phyloP scores from a whole-genome alignment of 53 echinoderm and acorn worm genomes.

The Apostichopus leukothele region DNA sequence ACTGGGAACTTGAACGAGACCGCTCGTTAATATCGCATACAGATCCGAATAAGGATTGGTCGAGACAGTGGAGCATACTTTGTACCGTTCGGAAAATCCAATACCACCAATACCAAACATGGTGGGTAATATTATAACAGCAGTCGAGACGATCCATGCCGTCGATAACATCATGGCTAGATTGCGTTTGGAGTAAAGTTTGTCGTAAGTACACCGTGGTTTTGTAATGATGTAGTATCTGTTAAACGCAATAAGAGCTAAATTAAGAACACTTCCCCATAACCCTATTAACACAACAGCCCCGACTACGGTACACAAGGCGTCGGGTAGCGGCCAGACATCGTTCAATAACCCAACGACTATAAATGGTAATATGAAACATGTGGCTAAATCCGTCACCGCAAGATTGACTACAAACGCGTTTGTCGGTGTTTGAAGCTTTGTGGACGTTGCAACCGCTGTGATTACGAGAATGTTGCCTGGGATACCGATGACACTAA shows the following conservation, averaged over 20 bases:
- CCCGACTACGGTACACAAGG: slow-evolving; percentile 54
- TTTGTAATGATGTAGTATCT: slow-evolving; percentile 56
- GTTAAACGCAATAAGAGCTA: slow-evolving; percentile 63
- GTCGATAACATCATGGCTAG: slow-evolving; percentile 49
- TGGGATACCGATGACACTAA: slow-evolving; percentile 52
- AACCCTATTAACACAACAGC: slow-evolving; percentile 48
- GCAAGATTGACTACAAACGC: slow-evolving; percentile 74
- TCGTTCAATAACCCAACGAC: slow-evolving; percentile 54
- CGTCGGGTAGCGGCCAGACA: slow-evolving; percentile 54
- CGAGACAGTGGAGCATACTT: slow-evolving; percentile 58
- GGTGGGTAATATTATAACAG: slow-evolving; percentile 37
- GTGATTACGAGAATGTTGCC: slow-evolving; percentile 66
- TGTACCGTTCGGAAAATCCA: slow-evolving; percentile 56
- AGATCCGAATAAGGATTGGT: slow-evolving; percentile 54
- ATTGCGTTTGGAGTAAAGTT: slow-evolving; percentile 49
- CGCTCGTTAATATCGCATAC: slow-evolving; percentile 46
- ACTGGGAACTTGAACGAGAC: slow-evolving; percentile 52
- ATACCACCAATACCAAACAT: slow-evolving; percentile 57
- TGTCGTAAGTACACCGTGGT: slow-evolving; percentile 43
- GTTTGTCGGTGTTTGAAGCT: slow-evolving; percentile 67
- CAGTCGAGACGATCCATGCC: slow-evolving; percentile 52
- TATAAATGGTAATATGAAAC: slow-evolving; percentile 50
- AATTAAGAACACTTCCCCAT: slow-evolving; percentile 57
- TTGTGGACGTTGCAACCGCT: slow-evolving; percentile 54
- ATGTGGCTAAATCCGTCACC: slow-evolving; percentile 57